Evolutionary conservation across 2,888 invertebrate species (phyloP), one percentile per base, ranked within the genome.

Genomic region (Habrosyne pyritoides): DNA sequence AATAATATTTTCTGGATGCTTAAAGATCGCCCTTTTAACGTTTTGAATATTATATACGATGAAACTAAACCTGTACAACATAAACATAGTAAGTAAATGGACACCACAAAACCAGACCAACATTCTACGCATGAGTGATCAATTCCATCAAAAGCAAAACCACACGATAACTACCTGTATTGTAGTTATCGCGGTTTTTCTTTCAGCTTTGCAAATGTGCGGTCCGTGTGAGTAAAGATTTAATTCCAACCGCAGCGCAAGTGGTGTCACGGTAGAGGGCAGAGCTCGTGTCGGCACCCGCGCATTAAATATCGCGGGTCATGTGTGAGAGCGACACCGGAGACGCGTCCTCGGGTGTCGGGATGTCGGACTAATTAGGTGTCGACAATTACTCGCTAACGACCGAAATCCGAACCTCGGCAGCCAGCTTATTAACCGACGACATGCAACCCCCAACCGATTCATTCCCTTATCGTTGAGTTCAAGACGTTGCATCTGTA

Each of bases 361-460:
- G 70, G 62, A 73, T 67, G 73, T 68, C 73, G 74, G 79, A 80
- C 86, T 89, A 89, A 89, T 90, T 89, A 89, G 87, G 83, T 84
- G 88, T 73, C 88, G 85, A 84, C 89, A 87, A 88, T 89, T 87
- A 86, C 86, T 67, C 80, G 78, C 86, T 89, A 89, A 89, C 89
- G 87, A 87, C 86, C 86, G 89, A 86, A 87, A 89, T 83, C 80
- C 76, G 89, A 89, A 81, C 71, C 71, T 57, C 69, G 67, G 67
- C 67, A 71, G 70, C 67, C 59, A 69, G 81, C 86, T 89, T 88
- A 89, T 90, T 89, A 90, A 86, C 82, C 79, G 77, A 71, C 67
- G 71, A 75, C 74, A 73, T 78, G 72, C 75, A 74, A 67, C 67
- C 57, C 57, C 57, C 69, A 67, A 73, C 63, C 71, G 73, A 81